Base-by-base conservation (phyloP, 2,113 vertebrate species). In the Gavia stellata region DNA sequence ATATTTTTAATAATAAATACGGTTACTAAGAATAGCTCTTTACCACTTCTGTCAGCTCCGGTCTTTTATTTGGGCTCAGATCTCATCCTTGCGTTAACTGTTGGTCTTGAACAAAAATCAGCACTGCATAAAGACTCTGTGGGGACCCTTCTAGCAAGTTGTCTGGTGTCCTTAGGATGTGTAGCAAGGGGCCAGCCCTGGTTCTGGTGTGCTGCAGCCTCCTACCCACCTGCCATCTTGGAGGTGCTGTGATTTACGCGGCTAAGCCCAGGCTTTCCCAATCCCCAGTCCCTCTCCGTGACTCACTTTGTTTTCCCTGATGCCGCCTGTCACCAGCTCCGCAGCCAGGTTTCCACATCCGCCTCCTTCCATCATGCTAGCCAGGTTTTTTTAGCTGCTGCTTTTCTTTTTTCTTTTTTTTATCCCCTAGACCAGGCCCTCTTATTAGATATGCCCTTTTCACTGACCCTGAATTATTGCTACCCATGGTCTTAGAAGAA, bases 391-490 rank as follows among this genome's bases (percentile, higher is more conserved):
- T 71, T 67, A 71, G 50, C 65, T 86, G 23, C 5, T 2, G 82
- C 29, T 65, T 59, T 55, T 14, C 40, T 20, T 28, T 16, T 19
- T 3, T 5, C 17, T 71, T 77, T 92, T 94, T 96, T 81, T 86
- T 49, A 44, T 91, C 53, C 85, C 90, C 59, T 66, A 88, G 81
- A 92, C 84, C 89, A 81, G 55, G 74, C 92, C 89, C 59, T 81
- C 95, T 95, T 94, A 88, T 95, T 97, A 95, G 96, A 94, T 92
- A 94, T 83, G 95, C 92, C 97, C 96, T 93, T 96, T 97, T 73
- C 95, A 94, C 87, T 97, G 97, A 97, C 97, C 97, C 96, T 96
- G 97, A 97, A 97, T 96, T 96, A 97, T 96, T 97, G 95, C 95
- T 97, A 95, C 96, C 97, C 97, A 86, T 82, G 84, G 97, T 96